Evolutionary conservation across 2,888 invertebrate genomes (phyloP), one percentile per base, ranked within the genome.

Genomic region (Sphaerophoria taeniata): DNA sequence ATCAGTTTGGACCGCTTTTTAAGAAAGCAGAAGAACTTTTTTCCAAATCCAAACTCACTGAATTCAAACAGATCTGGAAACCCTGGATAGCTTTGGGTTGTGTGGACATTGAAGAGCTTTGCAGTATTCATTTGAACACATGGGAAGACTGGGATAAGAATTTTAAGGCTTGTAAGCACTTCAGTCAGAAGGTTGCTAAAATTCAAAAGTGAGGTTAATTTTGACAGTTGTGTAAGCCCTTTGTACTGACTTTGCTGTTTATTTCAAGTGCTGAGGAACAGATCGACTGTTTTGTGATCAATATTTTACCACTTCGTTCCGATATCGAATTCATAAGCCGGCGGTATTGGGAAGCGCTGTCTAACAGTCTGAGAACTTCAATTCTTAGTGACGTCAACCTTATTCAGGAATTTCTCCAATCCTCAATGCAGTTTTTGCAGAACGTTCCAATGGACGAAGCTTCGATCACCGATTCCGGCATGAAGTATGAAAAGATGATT

Each of bases 111-210:
- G 95, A 96, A 75, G 94, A 94, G 82, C 92, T 97, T 76, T 95
- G 96, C 56, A 92, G 93, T 16, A 93, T 95, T 45, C 94, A 96
- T 88, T 93, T 98, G 65, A 93, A 92, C 3, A 93, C 93, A 6
- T 95, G 96, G 69, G 93, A 94, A 4, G 96, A 98, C 90, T 99
- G 97, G 97, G 98, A 98, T 90, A 91, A 93, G 70, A 98, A 98
- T 92, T 97, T 98, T 91, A 95, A 96, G 82, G 95, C 96, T 0
- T 96, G 98, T 88, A 98, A 98, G 92, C 94, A 95, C 1, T 96
- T 97, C 89, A 97, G 97, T n/a, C 97, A 98, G 90, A 96, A 98
- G 89, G 96, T 98, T 83, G 97, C 97, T n/a, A 96, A 97, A 92
- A 93, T 98, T 89, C 95, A 96, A 63, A 96, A 95, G 96, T 97